Evolutionary conservation across 2,888 invertebrate genomes (phyloP).

Genomic region (Orgyia antiqua): DNA sequence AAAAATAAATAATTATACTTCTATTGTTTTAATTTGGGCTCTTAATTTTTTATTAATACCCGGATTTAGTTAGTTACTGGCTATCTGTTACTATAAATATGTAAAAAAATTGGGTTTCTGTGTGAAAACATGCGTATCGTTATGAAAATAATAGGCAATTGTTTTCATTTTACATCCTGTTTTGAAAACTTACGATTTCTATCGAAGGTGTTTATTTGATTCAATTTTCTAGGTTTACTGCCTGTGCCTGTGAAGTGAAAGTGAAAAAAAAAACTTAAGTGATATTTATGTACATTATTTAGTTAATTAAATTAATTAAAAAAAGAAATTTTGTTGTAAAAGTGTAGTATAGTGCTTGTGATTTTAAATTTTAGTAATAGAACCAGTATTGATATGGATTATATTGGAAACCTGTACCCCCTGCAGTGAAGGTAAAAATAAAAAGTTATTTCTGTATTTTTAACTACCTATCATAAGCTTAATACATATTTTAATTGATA

Average conservation of each 20-base stretch:
- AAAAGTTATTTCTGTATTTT: conserved; percentile 21
- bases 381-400: conserved; percentile 34
- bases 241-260: conserved; percentile 11
- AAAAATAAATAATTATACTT: too few relatives aligned
- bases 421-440: conserved; percentile 49
- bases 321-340: background rate
- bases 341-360: conserved; percentile 16
- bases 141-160: conserved; percentile 26
- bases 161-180: conserved; percentile 45
- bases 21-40: too few relatives aligned
- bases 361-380: conserved; percentile 9
- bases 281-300: background rate
- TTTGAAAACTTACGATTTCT: conserved; percentile 31
- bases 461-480: conserved; percentile 10
- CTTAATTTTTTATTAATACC: too few relatives aligned
- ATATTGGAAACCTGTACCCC: conserved; percentile 29
- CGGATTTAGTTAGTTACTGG: too few relatives aligned
- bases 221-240: conserved; percentile 22
- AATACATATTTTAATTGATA: too few relatives aligned
- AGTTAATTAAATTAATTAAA: conserved; percentile 4
- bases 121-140: conserved; percentile 8
- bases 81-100: too few relatives aligned
- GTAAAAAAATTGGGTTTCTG: background rate
- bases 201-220: conserved; percentile 17
- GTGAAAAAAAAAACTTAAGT: conserved; percentile 7